A percentile compares a stretch with the other conserved stretches of the same genome.
Evolutionary conservation across 1,140 invertebrate species (phyloP).

Genomic region (Rhopalosiphum maidis): DNA sequence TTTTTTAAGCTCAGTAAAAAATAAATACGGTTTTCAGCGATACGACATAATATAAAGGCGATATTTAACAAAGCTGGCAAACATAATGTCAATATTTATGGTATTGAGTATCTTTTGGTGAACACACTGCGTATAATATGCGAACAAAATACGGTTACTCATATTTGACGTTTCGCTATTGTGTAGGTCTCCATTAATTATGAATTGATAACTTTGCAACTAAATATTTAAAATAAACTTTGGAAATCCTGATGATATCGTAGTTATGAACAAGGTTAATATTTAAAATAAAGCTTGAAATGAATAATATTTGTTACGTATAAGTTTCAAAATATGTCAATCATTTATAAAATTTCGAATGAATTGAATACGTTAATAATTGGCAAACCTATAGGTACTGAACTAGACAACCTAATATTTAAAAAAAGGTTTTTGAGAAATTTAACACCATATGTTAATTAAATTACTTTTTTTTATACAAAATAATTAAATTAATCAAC

Average conservation of each 20-base stretch:
- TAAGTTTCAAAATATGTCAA: neutral
- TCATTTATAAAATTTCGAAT: neutral
- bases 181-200: neutral
- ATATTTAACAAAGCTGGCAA: neutral
- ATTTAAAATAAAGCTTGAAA: neutral
- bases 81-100: constrained; percentile 39
- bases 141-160: neutral
- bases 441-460: neutral
- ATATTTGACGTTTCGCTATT: neutral
- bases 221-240: constrained; percentile 10
- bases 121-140: neutral
- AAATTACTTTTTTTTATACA: neutral
- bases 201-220: neutral
- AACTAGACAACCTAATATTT: neutral
- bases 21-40: neutral
- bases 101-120: neutral
- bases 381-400: no score
- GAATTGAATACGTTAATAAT: no score
- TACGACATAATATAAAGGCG: neutral
- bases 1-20: neutral
- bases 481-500: neutral
- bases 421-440: neutral
- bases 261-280: neutral
- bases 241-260: neutral
- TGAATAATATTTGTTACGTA: neutral